A percentile compares a stretch with the other conserved stretches of the same genome.
These are phyloP conservation scores for Drosophila vallismaia DNA, from an alignment of 2,888 invertebrate species.

Conservation along the genomic window DNA sequence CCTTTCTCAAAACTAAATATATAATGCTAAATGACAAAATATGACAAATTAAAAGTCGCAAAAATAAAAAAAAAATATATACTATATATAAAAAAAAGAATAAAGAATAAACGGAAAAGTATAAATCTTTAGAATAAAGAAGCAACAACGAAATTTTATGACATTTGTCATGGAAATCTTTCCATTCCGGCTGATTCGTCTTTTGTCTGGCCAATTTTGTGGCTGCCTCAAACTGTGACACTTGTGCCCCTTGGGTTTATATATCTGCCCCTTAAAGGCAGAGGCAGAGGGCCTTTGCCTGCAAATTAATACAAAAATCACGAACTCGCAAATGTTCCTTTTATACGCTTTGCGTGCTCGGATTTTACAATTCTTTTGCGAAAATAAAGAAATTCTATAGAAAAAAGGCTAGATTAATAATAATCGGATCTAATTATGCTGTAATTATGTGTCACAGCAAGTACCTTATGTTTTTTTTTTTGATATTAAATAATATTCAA, in stretches of 20 bases:
- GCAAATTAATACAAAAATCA: conserved; percentile 61
- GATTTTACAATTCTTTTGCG: conserved; percentile 52
- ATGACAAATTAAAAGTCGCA: conserved; percentile 69
- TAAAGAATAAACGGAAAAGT: conserved; percentile 2
- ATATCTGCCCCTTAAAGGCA: conserved; percentile 6
- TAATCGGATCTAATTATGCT: conserved; percentile 49
- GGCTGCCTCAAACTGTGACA: conserved; percentile 27
- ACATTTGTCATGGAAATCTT: conserved; percentile 39
- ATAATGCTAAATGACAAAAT: conserved; percentile 71
- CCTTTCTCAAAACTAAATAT: conserved; percentile 59
- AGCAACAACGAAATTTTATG: conserved; percentile 41
- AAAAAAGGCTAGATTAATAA: conserved; percentile 22
- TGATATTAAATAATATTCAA: background rate
- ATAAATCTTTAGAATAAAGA: conserved; percentile 1
- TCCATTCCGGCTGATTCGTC: conserved; percentile 36
- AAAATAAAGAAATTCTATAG: conserved; percentile 13
- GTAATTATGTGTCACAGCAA: conserved; percentile 55
- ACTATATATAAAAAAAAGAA: conserved; percentile 8
- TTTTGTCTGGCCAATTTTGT: conserved; percentile 42
- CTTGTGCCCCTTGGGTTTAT: conserved; percentile 3
- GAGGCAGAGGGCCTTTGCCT: background rate
- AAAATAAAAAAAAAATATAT: conserved; percentile 8
- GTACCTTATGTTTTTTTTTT: conserved; percentile 6
- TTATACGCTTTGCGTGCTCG: conserved; percentile 66
- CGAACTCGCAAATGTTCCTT: conserved; percentile 63